Percentiles rank a stretch among this genome's conserved stretches.
These are phyloP conservation scores for Drosophila asahinai DNA, from an alignment of 1,140 invertebrate genomes.

Conservation along the genomic window DNA sequence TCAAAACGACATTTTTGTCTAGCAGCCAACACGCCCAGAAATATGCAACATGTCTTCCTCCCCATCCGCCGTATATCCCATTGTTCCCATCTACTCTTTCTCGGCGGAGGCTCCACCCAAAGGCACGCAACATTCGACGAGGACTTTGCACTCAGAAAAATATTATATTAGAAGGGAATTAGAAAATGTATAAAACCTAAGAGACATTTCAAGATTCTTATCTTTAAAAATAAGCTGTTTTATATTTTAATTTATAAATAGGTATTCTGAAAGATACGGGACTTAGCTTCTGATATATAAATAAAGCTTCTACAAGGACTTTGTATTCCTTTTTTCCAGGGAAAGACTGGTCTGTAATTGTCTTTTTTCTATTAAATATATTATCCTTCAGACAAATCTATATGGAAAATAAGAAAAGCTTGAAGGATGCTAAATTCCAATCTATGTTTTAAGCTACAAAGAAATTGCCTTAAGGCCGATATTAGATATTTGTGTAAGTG, in stretches of 20 bases:
- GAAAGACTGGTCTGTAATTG: no score
- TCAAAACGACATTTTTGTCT: slow-evolving; percentile 61
- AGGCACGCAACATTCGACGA: slow-evolving; percentile 50
- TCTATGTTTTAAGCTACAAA: background rate
- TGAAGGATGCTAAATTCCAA: no score
- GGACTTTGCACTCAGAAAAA: slow-evolving; percentile 21
- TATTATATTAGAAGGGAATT: no score
- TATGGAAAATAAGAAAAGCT: background rate
- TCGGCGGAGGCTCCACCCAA: slow-evolving; percentile 46
- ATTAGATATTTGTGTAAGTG: slow-evolving; percentile 13
- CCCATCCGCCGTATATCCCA: slow-evolving; percentile 16
- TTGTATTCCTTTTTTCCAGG: no score
- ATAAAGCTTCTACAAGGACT: background rate
- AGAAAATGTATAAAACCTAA: no score
- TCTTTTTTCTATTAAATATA: background rate
- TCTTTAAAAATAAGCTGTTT: no score
- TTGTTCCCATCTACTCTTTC: slow-evolving; percentile 9
- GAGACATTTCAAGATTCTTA: no score
- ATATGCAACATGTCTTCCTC: slow-evolving; percentile 60
- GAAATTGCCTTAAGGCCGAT: no score
- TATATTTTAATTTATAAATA: no score
- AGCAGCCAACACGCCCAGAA: slow-evolving; percentile 56
- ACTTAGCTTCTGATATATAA: no score
- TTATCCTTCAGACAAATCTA: background rate
- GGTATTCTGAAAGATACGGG: no score